Conservation (phyloP, 2,113 vertebrate species). For the Stigmatopora argus region DNA sequence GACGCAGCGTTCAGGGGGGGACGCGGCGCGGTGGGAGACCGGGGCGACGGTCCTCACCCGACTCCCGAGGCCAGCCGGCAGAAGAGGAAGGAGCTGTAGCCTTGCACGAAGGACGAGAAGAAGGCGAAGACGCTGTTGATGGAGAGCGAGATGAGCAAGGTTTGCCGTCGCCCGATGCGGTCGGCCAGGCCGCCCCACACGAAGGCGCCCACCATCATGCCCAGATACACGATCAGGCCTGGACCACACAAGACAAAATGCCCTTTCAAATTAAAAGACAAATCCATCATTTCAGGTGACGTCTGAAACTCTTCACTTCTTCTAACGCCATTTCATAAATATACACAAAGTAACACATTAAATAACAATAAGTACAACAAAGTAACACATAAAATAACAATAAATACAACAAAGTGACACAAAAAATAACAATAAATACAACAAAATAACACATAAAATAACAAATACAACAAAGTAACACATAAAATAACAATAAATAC, state of each 20-base stretch:
- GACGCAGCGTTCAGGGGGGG: not conserved
- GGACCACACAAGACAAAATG: conserved; percentile 7
- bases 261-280: no score
- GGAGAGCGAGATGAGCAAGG: conserved; percentile 93
- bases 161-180: conserved; percentile 88
- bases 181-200: conserved; percentile 94
- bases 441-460: no score
- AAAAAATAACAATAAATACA: no score
- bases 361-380: no score
- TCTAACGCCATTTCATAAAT: no score
- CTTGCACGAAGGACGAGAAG: conserved; percentile 98
- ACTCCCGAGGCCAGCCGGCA: conserved; percentile 92
- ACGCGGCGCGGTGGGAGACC: not conserved
- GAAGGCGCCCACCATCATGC: conserved; percentile 98
- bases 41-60: conserved; percentile 72
- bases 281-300: no score
- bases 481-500: no score
- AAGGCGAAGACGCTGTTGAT: conserved; percentile 97
- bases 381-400: no score
- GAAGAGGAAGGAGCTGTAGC: conserved; percentile 93
- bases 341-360: no score
- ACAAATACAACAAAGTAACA: no score
- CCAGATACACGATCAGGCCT: conserved; percentile 91
- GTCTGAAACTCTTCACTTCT: no score
- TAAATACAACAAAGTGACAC: no score